Conservation (phyloP, 53 echinoderm and acorn worm species). For the Zoroaster sp. region DNA sequence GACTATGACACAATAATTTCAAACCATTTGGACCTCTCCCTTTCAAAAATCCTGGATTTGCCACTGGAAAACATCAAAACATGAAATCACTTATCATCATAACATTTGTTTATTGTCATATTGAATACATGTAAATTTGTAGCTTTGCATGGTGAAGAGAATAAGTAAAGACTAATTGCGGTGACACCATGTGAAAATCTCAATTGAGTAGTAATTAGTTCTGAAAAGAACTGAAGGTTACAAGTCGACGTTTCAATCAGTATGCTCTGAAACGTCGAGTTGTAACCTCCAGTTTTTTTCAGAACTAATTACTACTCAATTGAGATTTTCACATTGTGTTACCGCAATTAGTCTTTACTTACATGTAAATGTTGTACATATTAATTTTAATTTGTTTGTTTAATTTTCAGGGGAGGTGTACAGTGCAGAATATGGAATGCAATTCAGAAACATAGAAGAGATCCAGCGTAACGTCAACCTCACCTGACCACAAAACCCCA, state of each 20-base stretch:
- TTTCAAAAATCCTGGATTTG: too few species aligned
- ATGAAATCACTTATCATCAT: too few species aligned
- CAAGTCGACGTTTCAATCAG: neutral
- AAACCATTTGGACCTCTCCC: too few species aligned
- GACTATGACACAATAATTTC: too few species aligned
- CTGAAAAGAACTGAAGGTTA: neutral
- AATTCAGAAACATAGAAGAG: slow-evolving; percentile 57
- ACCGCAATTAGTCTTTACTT: neutral
- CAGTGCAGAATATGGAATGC: slow-evolving; percentile 76
- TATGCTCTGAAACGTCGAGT: neutral
- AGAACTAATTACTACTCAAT: neutral
- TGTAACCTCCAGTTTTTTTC: neutral
- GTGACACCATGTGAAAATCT: too few species aligned
- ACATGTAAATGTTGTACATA: too few species aligned
- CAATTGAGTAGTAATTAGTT: neutral
- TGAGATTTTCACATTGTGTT: neutral
- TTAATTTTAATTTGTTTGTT: neutral
- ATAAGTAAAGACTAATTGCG: too few species aligned
- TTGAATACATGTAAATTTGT: too few species aligned
- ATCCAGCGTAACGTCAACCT: neutral
- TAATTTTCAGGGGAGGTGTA: slow-evolving; percentile 64
- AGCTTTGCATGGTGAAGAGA: too few species aligned
- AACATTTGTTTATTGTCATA: too few species aligned
- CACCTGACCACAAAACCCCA: neutral
- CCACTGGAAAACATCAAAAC: too few species aligned